Evolutionary conservation across 2,797 vertebrate genomes (phyloP).

Genomic region (Pseudochromis fuscus): DNA sequence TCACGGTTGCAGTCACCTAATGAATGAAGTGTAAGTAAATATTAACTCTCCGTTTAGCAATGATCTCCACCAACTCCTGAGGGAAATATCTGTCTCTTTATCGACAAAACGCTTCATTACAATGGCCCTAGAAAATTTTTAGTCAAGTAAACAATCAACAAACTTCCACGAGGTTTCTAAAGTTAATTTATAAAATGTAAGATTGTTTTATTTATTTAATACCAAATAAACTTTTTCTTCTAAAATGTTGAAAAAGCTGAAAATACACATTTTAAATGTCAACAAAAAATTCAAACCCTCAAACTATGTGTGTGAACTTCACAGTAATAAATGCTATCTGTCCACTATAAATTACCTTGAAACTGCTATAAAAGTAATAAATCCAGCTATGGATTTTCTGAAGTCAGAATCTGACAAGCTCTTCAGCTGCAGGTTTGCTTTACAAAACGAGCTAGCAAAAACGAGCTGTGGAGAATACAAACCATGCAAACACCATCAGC

Average conservation of each 20-base stretch:
- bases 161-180: background rate
- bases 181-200: background rate
- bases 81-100: background rate
- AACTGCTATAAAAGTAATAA: background rate
- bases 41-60: background rate
- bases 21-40: background rate
- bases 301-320: background rate
- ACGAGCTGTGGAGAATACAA: slow-evolving; percentile 5
- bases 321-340: background rate
- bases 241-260: no score
- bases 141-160: background rate
- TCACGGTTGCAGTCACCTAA: background rate
- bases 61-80: background rate
- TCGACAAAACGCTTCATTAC: background rate
- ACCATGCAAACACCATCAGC: background rate
- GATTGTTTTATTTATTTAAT: no score
- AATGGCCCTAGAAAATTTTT: background rate
- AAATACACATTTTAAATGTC: no score
- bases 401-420: slow-evolving; percentile 14
- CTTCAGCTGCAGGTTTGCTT: slow-evolving; percentile 24
- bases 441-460: no score
- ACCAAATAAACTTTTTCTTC: no score
- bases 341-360: background rate
- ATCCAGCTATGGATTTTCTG: background rate
- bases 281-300: no score